Percentiles rank a stretch among this genome's conserved stretches.
phyloP scores from a whole-genome alignment of 2,888 invertebrate species.

The Cryptocephalus moraei region DNA sequence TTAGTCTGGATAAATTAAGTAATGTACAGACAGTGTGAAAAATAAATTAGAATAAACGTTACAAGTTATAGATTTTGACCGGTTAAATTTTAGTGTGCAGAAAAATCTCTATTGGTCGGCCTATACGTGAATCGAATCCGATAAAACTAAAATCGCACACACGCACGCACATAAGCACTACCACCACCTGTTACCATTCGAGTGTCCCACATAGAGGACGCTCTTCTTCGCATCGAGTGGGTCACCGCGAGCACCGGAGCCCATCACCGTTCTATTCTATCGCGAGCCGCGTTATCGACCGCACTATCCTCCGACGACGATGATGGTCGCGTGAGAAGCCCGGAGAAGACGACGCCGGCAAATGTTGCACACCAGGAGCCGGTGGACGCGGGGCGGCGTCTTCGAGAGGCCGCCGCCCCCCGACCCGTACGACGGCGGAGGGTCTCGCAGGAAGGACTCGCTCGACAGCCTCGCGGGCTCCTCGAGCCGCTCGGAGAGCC shows the following conservation, averaged over 20 bases:
- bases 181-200: constrained; percentile 12
- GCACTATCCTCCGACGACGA: not conserved
- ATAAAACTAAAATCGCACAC: no score
- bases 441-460: constrained; percentile 47
- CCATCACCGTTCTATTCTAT: constrained; percentile 19
- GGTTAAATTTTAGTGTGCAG: no score
- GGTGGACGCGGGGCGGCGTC: constrained; percentile 19
- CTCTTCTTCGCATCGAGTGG: constrained; percentile 28
- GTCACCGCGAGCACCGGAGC: constrained; percentile 36
- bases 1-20: no score
- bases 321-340: not conserved
- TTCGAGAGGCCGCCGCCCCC: constrained; percentile 45
- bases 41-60: no score
- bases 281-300: constrained; percentile 9
- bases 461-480: constrained; percentile 61
- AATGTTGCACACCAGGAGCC: constrained; percentile 21
- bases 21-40: no score
- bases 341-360: not conserved
- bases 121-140: no score
- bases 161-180: no score
- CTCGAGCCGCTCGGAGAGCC: constrained; percentile 51
- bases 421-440: constrained; percentile 58
- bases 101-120: no score
- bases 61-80: no score
- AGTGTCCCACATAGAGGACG: constrained; percentile 20